These are phyloP conservation scores for Ligdia adustata DNA, from an alignment of 2,888 invertebrate genomes.

Conservation along the genomic window DNA sequence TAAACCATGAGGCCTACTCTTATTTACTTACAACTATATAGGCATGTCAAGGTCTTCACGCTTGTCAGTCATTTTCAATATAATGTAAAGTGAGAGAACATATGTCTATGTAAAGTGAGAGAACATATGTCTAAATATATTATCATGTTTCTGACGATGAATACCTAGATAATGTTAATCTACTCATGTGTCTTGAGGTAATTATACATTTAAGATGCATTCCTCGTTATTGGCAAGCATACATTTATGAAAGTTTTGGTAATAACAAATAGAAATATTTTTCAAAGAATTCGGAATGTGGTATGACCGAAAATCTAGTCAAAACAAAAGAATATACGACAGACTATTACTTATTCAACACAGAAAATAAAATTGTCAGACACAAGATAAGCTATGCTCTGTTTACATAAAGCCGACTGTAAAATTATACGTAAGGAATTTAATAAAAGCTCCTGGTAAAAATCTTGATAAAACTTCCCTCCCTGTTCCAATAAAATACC, in stretches of 20 bases:
- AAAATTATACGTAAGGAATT: slow-evolving; percentile 12
- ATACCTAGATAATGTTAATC: too few species aligned
- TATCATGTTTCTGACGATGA: too few species aligned
- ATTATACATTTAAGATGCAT: too few species aligned
- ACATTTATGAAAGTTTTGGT: too few species aligned
- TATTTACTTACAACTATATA: slow-evolving; percentile 16
- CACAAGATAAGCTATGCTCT: slow-evolving; percentile 7
- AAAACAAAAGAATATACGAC: background rate
- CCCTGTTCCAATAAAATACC: slow-evolving; percentile 23
- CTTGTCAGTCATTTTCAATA: slow-evolving; percentile 16
- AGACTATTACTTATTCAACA: slow-evolving; percentile 1
- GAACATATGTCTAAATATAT: slow-evolving; percentile 10
- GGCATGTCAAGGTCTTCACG: slow-evolving; percentile 22
- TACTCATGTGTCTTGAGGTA: too few species aligned
- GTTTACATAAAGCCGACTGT: slow-evolving; percentile 6
- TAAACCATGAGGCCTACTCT: slow-evolving; percentile 3
- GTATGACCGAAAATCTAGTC: background rate
- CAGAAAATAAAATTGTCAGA: slow-evolving; percentile 1
- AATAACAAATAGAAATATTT: too few species aligned
- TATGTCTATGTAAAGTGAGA: slow-evolving; percentile 13
- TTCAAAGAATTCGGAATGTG: too few species aligned
- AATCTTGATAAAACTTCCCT: slow-evolving; percentile 22
- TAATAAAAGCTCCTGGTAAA: slow-evolving; percentile 21
- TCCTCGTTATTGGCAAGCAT: too few species aligned
- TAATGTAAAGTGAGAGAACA: slow-evolving; percentile 12